These are phyloP conservation scores for Eilema griseolum DNA, from an alignment of 2,888 invertebrate species.

Conservation along the genomic window DNA sequence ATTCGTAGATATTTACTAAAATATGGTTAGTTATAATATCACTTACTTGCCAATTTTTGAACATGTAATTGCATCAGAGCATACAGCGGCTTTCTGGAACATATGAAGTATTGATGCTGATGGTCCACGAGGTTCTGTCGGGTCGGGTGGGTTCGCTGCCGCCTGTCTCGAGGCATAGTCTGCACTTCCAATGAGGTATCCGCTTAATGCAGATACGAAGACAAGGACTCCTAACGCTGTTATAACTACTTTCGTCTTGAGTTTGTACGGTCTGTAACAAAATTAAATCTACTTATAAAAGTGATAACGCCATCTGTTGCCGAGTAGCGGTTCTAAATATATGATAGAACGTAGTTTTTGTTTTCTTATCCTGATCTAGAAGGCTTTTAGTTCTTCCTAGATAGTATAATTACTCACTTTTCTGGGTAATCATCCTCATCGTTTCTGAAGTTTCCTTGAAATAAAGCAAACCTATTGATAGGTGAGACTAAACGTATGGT, in stretches of 20 bases:
- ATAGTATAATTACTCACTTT: conserved; percentile 68
- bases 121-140: conserved; percentile 87
- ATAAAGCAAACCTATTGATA: conserved; percentile 75
- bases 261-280: conserved; percentile 73
- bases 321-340: conserved; percentile 36
- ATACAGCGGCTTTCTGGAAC: conserved; percentile 91
- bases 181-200: conserved; percentile 68
- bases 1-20: not conserved
- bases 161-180: conserved; percentile 60
- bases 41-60: conserved; percentile 92
- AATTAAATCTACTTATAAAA: conserved; percentile 28
- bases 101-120: conserved; percentile 89
- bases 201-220: conserved; percentile 70
- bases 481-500: conserved; percentile 77
- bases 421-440: conserved; percentile 68
- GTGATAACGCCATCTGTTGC: conserved; percentile 55
- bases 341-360: not conserved
- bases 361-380: not conserved
- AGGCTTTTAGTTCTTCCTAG: not conserved
- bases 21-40: not conserved
- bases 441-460: conserved; percentile 70
- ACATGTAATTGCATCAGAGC: conserved; percentile 92
- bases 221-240: conserved; percentile 62
- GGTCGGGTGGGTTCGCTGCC: conserved; percentile 88
- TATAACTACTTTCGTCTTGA: conserved; percentile 69